phyloP scores from a whole-genome alignment of 2,797 vertebrate species.

The Cyprinodon diabolis region DNA sequence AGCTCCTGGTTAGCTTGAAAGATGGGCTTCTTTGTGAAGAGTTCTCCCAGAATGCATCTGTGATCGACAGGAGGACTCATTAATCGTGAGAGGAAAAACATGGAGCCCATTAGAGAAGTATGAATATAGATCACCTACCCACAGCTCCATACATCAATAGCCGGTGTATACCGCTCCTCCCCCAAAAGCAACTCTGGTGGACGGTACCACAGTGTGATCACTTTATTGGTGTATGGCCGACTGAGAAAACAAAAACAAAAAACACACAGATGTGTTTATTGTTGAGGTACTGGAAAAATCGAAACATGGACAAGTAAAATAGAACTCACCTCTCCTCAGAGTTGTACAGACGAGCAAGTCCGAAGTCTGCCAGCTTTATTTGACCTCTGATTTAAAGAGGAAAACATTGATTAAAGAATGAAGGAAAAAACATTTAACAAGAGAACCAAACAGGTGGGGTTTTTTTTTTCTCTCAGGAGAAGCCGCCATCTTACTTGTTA shows the following conservation, averaged over 20 bases:
- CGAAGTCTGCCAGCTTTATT: conserved; percentile 98
- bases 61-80: conserved; percentile 3
- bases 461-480: neutral
- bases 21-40: conserved; percentile 99
- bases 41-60: conserved; percentile 97
- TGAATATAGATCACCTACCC: conserved; percentile 82
- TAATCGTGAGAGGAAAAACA: neutral
- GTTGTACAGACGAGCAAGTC: conserved; percentile 96
- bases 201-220: conserved; percentile 98
- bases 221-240: conserved; percentile 99
- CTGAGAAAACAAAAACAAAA: conserved; percentile 68
- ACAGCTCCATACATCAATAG: conserved; percentile 99
- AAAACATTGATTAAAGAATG: conserved; percentile 6
- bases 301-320: neutral
- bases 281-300: neutral
- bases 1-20: conserved; percentile 99
- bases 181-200: conserved; percentile 96
- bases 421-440: neutral
- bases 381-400: conserved; percentile 84
- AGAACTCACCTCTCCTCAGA: conserved; percentile 94
- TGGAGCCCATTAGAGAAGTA: accelerated
- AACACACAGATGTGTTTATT: neutral
- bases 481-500: conserved; percentile 85
- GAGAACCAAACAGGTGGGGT: neutral
- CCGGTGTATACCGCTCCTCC: conserved; percentile 95